phyloP scores from a whole-genome alignment of 2,797 vertebrate genomes.

The Mus caroli region DNA sequence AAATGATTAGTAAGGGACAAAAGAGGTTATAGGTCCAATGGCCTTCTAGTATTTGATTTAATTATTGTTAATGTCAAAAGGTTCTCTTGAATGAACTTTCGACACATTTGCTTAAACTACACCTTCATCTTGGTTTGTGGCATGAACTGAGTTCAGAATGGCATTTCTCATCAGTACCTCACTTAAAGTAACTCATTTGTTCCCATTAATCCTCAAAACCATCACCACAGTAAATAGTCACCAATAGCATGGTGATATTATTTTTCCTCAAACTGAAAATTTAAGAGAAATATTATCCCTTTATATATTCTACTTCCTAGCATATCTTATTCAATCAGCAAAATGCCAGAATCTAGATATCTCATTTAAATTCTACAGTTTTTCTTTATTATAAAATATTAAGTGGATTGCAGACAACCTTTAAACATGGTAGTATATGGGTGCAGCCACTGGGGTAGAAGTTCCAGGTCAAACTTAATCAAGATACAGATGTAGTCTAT shows the following conservation, averaged over 20 bases:
- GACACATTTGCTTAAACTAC: not conserved
- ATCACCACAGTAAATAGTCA: not conserved
- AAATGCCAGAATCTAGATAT: slow-evolving; percentile 22
- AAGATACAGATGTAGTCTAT: slow-evolving; percentile 35
- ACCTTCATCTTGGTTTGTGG: slow-evolving; percentile 40
- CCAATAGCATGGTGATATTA: accelerated
- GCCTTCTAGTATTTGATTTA: slow-evolving; percentile 26
- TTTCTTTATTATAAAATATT: slow-evolving; percentile 46
- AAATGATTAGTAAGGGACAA: slow-evolving; percentile 39
- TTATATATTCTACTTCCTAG: not conserved
- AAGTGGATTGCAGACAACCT: not conserved
- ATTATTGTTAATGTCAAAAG: not conserved
- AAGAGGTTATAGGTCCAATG: not conserved
- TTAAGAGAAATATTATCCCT: not conserved
- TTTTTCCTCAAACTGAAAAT: not conserved
- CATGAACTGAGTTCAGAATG: not conserved
- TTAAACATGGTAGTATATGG: slow-evolving; percentile 22
- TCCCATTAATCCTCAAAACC: slow-evolving; percentile 38
- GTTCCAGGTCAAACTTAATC: slow-evolving; percentile 1
- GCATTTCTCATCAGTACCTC: not conserved
- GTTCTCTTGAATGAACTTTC: slow-evolving; percentile 43
- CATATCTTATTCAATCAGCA: slow-evolving; percentile 29
- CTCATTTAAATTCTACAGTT: slow-evolving; percentile 13
- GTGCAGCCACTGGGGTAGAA: not conserved
- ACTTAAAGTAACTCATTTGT: slow-evolving; percentile 18